These are phyloP conservation scores for Onychomys torridus DNA, from an alignment of 2,797 vertebrate genomes.

Conservation along the genomic window DNA sequence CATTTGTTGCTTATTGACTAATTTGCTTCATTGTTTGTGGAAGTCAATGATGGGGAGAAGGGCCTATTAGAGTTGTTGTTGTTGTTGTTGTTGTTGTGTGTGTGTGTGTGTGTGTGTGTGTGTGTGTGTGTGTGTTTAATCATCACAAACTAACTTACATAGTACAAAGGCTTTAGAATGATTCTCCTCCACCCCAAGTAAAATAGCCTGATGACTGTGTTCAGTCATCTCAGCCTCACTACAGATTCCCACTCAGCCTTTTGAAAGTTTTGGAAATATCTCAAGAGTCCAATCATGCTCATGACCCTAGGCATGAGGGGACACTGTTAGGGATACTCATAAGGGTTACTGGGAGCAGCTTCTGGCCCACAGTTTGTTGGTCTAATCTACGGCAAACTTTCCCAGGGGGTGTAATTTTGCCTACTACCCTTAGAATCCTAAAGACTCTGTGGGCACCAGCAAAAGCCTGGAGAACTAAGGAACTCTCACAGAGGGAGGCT, in stretches of 20 bases:
- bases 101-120: no score
- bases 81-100: background rate
- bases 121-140: no score
- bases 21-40: constrained; percentile 29
- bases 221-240: background rate
- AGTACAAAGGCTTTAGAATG: background rate
- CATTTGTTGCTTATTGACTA: background rate
- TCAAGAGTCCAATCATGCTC: background rate
- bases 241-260: background rate
- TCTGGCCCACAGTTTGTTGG: background rate
- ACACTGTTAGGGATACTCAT: background rate
- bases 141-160: background rate
- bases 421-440: background rate
- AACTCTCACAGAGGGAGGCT: background rate
- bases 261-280: constrained; percentile 10
- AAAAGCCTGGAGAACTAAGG: background rate
- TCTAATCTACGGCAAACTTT: background rate
- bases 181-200: background rate
- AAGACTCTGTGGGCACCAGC: rapidly evolving
- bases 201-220: background rate
- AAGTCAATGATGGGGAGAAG: background rate
- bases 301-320: rapidly evolving
- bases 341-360: background rate
- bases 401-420: background rate
- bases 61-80: background rate